Conservation (phyloP, 2,113 vertebrate species). For the Erinaceus europaeus region DNA sequence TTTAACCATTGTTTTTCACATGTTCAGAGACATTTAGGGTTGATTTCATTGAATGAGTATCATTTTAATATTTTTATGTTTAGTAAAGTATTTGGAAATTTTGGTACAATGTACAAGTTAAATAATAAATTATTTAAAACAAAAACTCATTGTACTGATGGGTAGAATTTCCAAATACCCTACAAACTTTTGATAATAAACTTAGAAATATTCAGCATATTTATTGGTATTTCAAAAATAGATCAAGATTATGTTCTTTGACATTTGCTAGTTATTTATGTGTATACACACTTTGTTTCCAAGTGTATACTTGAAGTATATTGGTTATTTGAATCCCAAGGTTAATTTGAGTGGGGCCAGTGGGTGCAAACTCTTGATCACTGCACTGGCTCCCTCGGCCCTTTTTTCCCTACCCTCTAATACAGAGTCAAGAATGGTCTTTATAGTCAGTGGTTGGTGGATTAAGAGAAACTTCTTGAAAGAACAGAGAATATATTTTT, state of each 20-base stretch:
- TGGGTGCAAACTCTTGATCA: not conserved
- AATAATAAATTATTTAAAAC: not conserved
- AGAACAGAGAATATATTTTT: no score
- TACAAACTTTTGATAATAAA: not conserved
- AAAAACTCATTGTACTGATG: not conserved
- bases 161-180: not conserved
- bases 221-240: constrained; percentile 28
- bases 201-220: not conserved
- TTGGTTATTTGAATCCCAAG: constrained; percentile 10
- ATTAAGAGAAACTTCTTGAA: no score
- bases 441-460: not conserved
- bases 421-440: not conserved
- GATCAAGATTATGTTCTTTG: not conserved
- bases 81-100: not conserved
- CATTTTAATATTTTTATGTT: constrained; percentile 3
- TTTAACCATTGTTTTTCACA: not conserved
- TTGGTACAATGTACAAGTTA: constrained; percentile 1
- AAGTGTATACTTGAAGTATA: not conserved
- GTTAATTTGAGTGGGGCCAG: not conserved
- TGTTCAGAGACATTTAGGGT: not conserved
- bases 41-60: not conserved
- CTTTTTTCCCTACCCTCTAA: not conserved
- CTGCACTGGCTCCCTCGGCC: not conserved
- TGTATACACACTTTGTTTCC: not conserved
- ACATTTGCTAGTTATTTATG: not conserved